phyloP scores from a whole-genome alignment of 2,113 vertebrate genomes.

The Ictalurus punctatus region DNA sequence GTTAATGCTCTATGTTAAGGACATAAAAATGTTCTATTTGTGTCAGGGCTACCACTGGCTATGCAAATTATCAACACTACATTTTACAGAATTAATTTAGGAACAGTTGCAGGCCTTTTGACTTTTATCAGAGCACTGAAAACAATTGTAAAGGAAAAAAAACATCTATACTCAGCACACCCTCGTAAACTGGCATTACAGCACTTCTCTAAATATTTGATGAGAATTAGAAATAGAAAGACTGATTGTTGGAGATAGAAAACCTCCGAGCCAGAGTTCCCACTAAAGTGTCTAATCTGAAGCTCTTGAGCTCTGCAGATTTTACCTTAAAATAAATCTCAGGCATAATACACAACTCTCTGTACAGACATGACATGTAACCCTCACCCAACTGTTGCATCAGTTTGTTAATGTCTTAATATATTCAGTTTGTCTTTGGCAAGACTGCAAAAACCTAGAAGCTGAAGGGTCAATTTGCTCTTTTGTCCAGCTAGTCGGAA shows the following conservation, averaged over 20 bases:
- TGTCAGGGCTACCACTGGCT: constrained; percentile 8
- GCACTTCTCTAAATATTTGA: constrained; percentile 47
- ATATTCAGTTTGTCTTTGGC: constrained; percentile 37
- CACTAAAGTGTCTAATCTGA: constrained; percentile 10
- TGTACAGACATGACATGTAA: constrained; percentile 19
- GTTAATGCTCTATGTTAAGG: constrained; percentile 14
- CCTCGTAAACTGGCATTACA: constrained; percentile 39
- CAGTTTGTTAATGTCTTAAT: constrained; percentile 39
- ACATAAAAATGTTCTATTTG: not conserved
- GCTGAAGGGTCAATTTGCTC: constrained; percentile 6
- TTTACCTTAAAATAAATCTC: constrained; percentile 25
- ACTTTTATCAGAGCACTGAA: constrained; percentile 22
- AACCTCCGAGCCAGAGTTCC: constrained; percentile 3
- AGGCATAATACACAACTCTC: constrained; percentile 8
- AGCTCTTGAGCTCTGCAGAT: constrained; percentile 11
- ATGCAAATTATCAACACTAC: not conserved
- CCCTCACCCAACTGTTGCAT: constrained; percentile 42
- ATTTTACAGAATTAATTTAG: constrained; percentile 10
- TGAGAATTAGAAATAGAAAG: constrained; percentile 49
- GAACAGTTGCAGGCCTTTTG: constrained; percentile 5
- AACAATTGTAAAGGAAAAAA: constrained; percentile 3
- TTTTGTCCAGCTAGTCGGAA: constrained; percentile 27
- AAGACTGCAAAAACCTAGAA: not conserved
- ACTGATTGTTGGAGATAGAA: constrained; percentile 32
- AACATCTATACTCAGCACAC: constrained; percentile 30